A percentile compares a stretch with the other conserved stretches of the same genome.
Evolutionary conservation across 2,888 invertebrate genomes (phyloP).

Genomic region (Clistopyga incitator): DNA sequence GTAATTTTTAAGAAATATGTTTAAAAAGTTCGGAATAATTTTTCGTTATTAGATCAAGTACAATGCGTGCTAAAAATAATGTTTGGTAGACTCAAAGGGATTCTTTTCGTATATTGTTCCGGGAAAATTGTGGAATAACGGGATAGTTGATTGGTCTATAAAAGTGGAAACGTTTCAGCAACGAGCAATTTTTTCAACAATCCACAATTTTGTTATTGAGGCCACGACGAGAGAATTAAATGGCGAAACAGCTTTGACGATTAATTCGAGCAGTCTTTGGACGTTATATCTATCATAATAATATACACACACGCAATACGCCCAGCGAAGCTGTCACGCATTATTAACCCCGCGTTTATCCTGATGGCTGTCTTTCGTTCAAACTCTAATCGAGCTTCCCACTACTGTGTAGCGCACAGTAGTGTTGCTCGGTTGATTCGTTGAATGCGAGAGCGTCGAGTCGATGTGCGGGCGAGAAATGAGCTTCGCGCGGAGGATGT

Average conservation of each 20-base stretch:
- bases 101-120: background rate
- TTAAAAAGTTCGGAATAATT: background rate
- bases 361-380: conserved; percentile 54
- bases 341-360: conserved; percentile 54
- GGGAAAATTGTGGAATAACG: background rate
- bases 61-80: background rate
- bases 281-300: conserved; percentile 45
- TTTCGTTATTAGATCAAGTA: background rate
- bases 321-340: conserved; percentile 39
- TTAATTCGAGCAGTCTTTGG: conserved; percentile 47
- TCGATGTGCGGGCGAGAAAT: conserved; percentile 61
- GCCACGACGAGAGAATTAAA: conserved; percentile 17
- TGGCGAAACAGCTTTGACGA: conserved; percentile 59
- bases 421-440: conserved; percentile 29
- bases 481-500: conserved; percentile 73
- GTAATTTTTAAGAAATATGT: background rate
- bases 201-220: conserved; percentile 52
- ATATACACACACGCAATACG: conserved; percentile 38
- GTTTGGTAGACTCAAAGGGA: background rate
- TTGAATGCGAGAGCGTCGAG: conserved; percentile 42
- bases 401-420: conserved; percentile 20
- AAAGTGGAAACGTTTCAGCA: background rate
- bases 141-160: background rate
- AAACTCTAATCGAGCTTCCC: conserved; percentile 50
- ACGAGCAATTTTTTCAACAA: background rate